Percentiles rank a stretch among this genome's conserved stretches.
These are phyloP conservation scores for Sycophila sp. DNA, from an alignment of 1,140 invertebrate species.

Conservation along the genomic window DNA sequence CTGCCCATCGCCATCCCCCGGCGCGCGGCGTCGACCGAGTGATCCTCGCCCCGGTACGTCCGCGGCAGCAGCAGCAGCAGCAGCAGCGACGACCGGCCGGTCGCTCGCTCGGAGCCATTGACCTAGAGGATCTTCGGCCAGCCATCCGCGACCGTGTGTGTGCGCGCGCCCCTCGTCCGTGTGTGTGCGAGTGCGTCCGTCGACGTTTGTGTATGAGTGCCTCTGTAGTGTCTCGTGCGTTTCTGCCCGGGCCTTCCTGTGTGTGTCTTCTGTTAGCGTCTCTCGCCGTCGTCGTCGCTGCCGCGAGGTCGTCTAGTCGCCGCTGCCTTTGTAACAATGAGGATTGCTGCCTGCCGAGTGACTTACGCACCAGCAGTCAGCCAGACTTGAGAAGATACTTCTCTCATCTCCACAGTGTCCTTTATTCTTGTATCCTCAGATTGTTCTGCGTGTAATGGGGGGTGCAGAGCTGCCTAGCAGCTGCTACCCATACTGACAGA, in stretches of 20 bases:
- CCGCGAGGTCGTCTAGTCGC: constrained; percentile 3
- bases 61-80: background rate
- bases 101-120: constrained; percentile 26
- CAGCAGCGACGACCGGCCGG: background rate
- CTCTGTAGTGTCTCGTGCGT: constrained; percentile 23
- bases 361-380: background rate
- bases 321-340: constrained; percentile 30
- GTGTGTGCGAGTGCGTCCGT: constrained; percentile 7
- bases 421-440: background rate
- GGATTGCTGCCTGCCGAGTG: constrained; percentile 12
- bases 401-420: background rate
- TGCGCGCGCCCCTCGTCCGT: background rate
- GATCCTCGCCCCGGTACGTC: background rate
- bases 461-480: constrained; percentile 3
- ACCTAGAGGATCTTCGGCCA: constrained; percentile 25
- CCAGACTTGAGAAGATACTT: constrained; percentile 18
- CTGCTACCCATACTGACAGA: constrained; percentile 20
- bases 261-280: no score
- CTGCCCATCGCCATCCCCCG: background rate
- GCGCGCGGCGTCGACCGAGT: background rate
- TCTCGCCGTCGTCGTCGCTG: background rate
- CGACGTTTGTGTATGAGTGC: constrained; percentile 21
- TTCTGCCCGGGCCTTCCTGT: background rate
- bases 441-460: background rate
- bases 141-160: background rate